Percentiles rank a stretch among this genome's conserved stretches.
phyloP scores from a whole-genome alignment of 1,140 invertebrate genomes.

The Meloidogyne exigua region DNA sequence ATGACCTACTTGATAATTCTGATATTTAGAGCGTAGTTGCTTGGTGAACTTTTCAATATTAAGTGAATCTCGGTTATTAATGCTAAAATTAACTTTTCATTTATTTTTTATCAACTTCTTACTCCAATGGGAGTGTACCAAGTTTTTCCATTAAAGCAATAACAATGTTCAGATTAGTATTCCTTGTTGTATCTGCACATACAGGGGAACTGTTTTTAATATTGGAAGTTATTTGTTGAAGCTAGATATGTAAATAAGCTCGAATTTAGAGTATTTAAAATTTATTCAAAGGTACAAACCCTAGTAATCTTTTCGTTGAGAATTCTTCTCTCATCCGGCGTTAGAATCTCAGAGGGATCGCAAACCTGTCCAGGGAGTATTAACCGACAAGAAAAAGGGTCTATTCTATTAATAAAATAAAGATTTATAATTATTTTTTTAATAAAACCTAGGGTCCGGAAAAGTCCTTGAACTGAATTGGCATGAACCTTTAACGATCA shows the following conservation, averaged over 20 bases:
- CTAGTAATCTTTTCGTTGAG: conserved; percentile 52
- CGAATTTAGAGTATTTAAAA: background rate
- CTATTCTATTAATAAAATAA: conserved; percentile 21
- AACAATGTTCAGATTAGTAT: conserved; percentile 53
- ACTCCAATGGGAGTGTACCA: conserved; percentile 47
- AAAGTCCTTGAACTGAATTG: background rate
- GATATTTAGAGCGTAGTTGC: conserved; percentile 50
- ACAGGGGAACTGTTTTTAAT: conserved; percentile 56
- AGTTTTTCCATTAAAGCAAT: conserved; percentile 59
- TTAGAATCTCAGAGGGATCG: conserved; percentile 58
- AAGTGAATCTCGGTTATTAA: conserved; percentile 27
- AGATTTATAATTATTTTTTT: background rate
- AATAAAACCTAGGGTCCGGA: background rate
- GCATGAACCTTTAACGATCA: background rate
- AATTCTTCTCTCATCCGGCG: conserved; percentile 53
- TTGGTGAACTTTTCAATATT: conserved; percentile 62
- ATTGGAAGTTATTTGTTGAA: conserved; percentile 51
- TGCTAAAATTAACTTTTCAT: background rate
- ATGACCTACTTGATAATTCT: conserved; percentile 54
- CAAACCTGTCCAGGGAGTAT: conserved; percentile 55
- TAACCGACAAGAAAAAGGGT: conserved; percentile 44
- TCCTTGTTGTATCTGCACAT: conserved; percentile 47
- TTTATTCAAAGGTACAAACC: conserved; percentile 29
- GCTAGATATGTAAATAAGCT: conserved; percentile 25
- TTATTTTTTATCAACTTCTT: background rate